A percentile compares a stretch with the other conserved stretches of the same genome.
phyloP scores from a whole-genome alignment of 2,888 invertebrate genomes.

The Drosophila kuntzei region DNA sequence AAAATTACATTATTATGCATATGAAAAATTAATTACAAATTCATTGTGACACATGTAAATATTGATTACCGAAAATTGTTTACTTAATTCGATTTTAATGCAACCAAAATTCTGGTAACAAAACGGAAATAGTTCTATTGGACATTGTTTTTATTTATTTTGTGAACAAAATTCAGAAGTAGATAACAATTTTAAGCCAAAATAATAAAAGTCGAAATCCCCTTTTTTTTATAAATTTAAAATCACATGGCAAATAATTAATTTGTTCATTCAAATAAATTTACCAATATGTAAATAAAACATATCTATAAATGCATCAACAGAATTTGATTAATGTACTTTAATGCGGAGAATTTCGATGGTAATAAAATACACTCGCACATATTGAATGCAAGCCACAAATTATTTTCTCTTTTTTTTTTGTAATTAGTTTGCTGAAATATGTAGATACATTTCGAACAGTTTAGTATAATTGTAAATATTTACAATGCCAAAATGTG shows the following conservation, averaged over 20 bases:
- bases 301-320: not conserved
- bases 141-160: not conserved
- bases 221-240: not conserved
- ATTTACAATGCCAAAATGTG: slow-evolving; percentile 1
- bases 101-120: slow-evolving; percentile 1
- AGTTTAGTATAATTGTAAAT: not conserved
- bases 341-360: not conserved
- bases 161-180: not conserved
- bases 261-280: slow-evolving; percentile 6
- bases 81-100: slow-evolving; percentile 2
- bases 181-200: not conserved
- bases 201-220: not conserved
- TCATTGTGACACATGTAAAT: slow-evolving; percentile 3
- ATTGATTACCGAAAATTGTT: slow-evolving; percentile 5
- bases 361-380: not conserved
- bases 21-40: slow-evolving; percentile 17
- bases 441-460: not conserved
- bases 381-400: not conserved
- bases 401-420: slow-evolving; percentile 1
- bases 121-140: slow-evolving; percentile 11
- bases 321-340: slow-evolving; percentile 1
- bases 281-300: not conserved
- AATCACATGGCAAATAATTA: not conserved
- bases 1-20: not conserved
- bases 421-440: slow-evolving; percentile 9